A percentile compares a stretch with the other conserved stretches of the same genome.
Evolutionary conservation across 2,888 invertebrate genomes (phyloP).

Genomic region (Rotaria macrura): DNA sequence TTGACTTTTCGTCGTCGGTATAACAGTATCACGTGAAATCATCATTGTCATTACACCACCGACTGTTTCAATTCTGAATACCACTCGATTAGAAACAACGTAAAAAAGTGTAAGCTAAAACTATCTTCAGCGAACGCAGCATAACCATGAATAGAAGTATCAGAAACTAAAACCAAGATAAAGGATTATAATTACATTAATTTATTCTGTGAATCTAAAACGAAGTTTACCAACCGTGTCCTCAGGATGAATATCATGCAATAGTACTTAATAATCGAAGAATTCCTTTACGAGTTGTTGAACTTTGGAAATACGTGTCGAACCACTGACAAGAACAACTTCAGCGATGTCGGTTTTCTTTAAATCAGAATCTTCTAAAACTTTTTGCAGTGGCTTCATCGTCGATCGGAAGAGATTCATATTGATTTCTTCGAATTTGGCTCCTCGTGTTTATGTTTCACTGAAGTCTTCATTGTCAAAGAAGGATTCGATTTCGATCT

Average conservation of each 20-base stretch:
- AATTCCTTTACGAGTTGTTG: constrained; percentile 59
- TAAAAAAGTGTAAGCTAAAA: constrained; percentile 56
- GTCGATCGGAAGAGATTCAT: constrained; percentile 72
- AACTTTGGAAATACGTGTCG: constrained; percentile 95
- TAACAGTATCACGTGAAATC: constrained; percentile 91
- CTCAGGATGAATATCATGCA: constrained; percentile 93
- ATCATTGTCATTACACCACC: constrained; percentile 99
- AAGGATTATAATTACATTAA: too few relatives aligned
- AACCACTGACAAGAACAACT: constrained; percentile 95
- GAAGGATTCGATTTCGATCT: constrained; percentile 36
- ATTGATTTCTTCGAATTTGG: constrained; percentile 95
- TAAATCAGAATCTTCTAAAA: constrained; percentile 93
- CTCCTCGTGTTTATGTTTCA: constrained; percentile 88
- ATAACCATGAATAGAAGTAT: too few relatives aligned
- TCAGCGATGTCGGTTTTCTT: constrained; percentile 95
- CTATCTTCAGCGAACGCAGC: too few relatives aligned
- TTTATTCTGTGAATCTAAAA: too few relatives aligned
- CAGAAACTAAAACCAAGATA: too few relatives aligned
- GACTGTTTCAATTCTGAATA: constrained; percentile 98
- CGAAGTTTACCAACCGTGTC: constrained; percentile 64
- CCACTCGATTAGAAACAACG: constrained; percentile 94
- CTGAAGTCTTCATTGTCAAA: constrained; percentile 59
- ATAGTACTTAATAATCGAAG: constrained; percentile 92
- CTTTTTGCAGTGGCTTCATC: constrained; percentile 84
- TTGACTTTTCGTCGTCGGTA: constrained; percentile 96